Conservation (phyloP, 2,113 vertebrate genomes). For the Mohoua ochrocephala region DNA sequence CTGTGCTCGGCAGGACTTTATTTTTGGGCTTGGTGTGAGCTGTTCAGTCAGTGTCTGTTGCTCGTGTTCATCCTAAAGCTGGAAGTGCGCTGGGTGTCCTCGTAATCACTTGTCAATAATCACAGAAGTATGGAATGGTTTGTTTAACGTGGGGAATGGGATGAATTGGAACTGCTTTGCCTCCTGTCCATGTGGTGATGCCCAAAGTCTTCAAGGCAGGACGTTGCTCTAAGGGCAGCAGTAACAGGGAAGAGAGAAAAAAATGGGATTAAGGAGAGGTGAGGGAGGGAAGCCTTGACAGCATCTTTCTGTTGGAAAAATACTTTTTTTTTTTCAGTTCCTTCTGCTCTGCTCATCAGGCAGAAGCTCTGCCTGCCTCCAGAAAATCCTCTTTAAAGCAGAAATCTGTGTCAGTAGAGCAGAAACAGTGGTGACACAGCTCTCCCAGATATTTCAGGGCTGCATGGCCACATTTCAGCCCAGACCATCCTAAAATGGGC, state of each 20-base stretch:
- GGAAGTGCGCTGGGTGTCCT: not conserved
- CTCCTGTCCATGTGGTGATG: not conserved
- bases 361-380: not conserved
- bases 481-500: not conserved
- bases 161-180: not conserved
- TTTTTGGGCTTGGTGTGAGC: not conserved
- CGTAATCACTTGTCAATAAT: too few relatives aligned
- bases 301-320: not conserved
- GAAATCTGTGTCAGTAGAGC: not conserved
- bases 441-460: not conserved
- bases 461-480: not conserved
- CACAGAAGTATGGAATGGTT: not conserved
- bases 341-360: not conserved
- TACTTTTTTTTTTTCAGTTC: rapidly evolving
- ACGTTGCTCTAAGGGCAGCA: not conserved
- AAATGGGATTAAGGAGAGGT: not conserved
- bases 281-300: not conserved
- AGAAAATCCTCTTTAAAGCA: not conserved
- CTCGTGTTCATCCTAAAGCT: not conserved
- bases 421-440: not conserved
- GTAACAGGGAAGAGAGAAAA: too few relatives aligned
- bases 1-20: not conserved
- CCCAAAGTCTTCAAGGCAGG: rapidly evolving
- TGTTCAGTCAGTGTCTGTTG: not conserved
- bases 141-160: not conserved